Conservation (phyloP, 2,797 vertebrate genomes). For the Pangasius sanitwongsei region DNA sequence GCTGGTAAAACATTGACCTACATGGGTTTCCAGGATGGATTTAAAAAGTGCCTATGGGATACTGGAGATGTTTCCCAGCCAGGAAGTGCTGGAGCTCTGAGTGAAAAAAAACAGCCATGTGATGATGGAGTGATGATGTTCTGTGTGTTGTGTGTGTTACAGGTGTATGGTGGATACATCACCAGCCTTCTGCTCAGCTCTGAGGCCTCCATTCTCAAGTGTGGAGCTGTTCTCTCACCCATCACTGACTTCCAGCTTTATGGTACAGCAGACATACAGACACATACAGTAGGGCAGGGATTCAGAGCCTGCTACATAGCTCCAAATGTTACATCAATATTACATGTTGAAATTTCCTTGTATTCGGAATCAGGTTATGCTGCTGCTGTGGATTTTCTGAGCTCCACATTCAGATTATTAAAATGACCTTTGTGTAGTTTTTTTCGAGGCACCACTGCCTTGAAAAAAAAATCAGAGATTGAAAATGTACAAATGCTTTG, state of each 20-base stretch:
- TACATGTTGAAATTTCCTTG: not conserved
- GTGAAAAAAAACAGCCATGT: not conserved
- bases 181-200: slow-evolving; percentile 89
- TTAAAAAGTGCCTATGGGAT: not conserved
- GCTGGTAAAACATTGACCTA: not conserved
- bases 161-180: slow-evolving; percentile 95
- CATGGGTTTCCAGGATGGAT: not conserved
- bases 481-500: not conserved
- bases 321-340: not conserved
- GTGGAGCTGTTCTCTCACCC: slow-evolving; percentile 91
- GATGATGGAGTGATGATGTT: not conserved
- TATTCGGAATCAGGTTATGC: not conserved
- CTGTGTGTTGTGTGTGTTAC: slow-evolving; percentile 41
- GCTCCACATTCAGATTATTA: not conserved
- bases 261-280: slow-evolving; percentile 72
- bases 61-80: not conserved
- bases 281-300: not conserved
- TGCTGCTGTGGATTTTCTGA: not conserved
- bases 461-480: not conserved
- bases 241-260: slow-evolving; percentile 94
- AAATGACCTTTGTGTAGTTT: not conserved
- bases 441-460: no score
- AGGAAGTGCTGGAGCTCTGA: not conserved
- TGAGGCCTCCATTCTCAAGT: slow-evolving; percentile 81
- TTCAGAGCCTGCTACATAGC: not conserved